phyloP scores from a whole-genome alignment of 2,888 invertebrate species.

The Tipula unca region DNA sequence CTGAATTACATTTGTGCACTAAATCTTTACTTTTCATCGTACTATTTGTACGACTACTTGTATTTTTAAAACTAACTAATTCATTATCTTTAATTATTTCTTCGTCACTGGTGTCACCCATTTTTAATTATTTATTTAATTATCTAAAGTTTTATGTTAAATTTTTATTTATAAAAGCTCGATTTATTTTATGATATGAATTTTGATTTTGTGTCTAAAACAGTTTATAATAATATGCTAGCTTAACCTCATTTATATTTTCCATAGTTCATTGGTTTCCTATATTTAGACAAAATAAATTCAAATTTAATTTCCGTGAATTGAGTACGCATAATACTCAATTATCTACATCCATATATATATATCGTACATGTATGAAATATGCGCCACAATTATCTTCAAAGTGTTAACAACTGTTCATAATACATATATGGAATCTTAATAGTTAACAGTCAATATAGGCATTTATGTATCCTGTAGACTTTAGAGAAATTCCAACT shows the following conservation, averaged over 20 bases:
- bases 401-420: too few species aligned
- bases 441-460: too few species aligned
- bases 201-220: neutral
- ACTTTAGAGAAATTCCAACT: too few species aligned
- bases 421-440: too few species aligned
- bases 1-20: conserved; percentile 60
- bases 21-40: conserved; percentile 49
- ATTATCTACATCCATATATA: neutral
- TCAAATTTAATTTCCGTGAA: neutral
- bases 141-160: neutral
- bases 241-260: neutral
- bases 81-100: conserved; percentile 18
- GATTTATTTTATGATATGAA: neutral
- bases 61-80: conserved; percentile 22
- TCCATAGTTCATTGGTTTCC: neutral
- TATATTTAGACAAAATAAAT: neutral
- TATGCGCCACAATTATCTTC: too few species aligned
- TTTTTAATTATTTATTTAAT: conserved; percentile 23
- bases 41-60: conserved; percentile 21
- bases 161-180: neutral
- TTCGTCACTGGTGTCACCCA: conserved; percentile 35
- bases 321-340: neutral
- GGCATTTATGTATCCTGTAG: too few species aligned
- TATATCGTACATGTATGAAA: too few species aligned
- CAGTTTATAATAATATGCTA: neutral